Evolutionary conservation across 2,888 invertebrate genomes (phyloP).

Genomic region (Brachylomia viminalis): DNA sequence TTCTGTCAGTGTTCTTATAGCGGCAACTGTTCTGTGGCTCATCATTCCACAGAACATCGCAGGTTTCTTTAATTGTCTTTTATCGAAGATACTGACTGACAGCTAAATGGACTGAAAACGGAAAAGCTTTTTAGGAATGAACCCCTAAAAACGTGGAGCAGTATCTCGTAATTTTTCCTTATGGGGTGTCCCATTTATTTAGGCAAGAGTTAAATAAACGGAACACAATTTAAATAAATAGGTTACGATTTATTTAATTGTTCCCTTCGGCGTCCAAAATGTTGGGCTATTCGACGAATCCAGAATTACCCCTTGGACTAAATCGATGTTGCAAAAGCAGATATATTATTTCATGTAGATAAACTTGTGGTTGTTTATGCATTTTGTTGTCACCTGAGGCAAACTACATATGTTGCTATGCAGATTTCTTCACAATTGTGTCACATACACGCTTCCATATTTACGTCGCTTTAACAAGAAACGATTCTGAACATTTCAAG

Average conservation of each 20-base stretch:
- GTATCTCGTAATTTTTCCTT: slow-evolving; percentile 46
- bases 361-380: neutral
- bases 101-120: slow-evolving; percentile 30
- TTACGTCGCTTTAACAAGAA: neutral
- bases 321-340: slow-evolving; percentile 31
- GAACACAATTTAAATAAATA: slow-evolving; percentile 49
- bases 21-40: neutral
- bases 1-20: neutral
- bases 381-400: neutral
- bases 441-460: neutral
- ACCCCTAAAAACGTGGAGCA: slow-evolving; percentile 24
- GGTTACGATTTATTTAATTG: slow-evolving; percentile 49
- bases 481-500: neutral
- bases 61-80: neutral
- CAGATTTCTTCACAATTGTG: neutral
- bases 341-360: slow-evolving; percentile 7
- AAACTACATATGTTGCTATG: neutral
- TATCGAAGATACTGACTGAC: neutral
- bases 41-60: neutral
- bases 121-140: slow-evolving; percentile 33
- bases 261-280: slow-evolving; percentile 38
- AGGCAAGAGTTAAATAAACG: slow-evolving; percentile 56
- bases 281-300: neutral
- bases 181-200: slow-evolving; percentile 55
- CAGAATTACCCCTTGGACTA: neutral